Conservation (phyloP, 2,113 vertebrate species). For the Oreocharis arfaki region DNA sequence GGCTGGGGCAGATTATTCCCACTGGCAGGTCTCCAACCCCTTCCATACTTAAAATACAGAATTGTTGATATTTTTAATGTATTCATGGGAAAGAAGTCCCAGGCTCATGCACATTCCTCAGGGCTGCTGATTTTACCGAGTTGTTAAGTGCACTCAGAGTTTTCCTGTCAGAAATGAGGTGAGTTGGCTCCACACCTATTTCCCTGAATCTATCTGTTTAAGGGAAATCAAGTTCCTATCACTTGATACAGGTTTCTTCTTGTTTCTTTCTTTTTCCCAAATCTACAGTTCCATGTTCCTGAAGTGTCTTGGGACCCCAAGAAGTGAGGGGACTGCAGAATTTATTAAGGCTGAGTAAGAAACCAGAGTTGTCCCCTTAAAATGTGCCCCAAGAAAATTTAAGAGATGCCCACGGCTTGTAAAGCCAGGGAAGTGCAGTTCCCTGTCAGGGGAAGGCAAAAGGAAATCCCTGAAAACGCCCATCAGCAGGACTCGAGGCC, state of each 20-base stretch:
- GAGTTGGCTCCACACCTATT: background rate
- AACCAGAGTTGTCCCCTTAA: background rate
- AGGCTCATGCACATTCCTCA: background rate
- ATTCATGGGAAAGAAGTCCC: background rate
- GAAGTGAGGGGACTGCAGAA: background rate
- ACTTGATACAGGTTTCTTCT: background rate
- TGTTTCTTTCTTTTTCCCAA: background rate
- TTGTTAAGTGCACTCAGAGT: background rate
- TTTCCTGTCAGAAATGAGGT: background rate
- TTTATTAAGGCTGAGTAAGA: background rate
- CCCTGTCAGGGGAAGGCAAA: too few species aligned
- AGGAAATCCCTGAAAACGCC: background rate
- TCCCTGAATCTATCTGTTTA: background rate
- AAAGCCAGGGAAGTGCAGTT: background rate
- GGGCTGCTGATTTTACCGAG: background rate
- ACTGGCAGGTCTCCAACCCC: background rate
- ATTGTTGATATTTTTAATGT: background rate
- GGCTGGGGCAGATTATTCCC: background rate
- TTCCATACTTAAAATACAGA: background rate
- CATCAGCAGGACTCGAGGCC: background rate
- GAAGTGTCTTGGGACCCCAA: too few species aligned
- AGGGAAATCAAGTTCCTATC: background rate
- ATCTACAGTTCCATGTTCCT: background rate
- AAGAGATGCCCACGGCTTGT: background rate
- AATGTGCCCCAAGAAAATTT: fast-evolving